Conservation (phyloP, 2,888 invertebrate genomes). For the Pandemis corylana region DNA sequence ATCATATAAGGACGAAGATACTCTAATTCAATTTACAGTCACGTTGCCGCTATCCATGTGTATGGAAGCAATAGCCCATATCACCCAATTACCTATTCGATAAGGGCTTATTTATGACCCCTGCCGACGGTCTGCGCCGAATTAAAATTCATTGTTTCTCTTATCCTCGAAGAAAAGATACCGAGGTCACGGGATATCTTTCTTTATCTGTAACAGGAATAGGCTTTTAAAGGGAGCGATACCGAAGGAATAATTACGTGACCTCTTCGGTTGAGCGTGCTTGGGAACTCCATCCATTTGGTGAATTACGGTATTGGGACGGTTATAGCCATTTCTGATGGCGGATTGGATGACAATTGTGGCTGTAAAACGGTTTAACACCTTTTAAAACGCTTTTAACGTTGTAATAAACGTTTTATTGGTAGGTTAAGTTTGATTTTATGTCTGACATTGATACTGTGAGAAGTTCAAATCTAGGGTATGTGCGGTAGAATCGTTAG, state of each 20-base stretch:
- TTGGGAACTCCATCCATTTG: slow-evolving; percentile 51
- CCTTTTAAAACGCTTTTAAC: slow-evolving; percentile 59
- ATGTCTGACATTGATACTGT: slow-evolving; percentile 41
- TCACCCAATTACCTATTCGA: slow-evolving; percentile 81
- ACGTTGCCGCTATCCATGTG: slow-evolving; percentile 60
- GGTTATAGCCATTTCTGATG: slow-evolving; percentile 59
- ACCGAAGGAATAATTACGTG: slow-evolving; percentile 71
- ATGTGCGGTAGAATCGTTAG: not conserved
- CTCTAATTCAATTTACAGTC: slow-evolving; percentile 71
- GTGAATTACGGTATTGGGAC: slow-evolving; percentile 61
- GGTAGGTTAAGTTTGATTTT: slow-evolving; percentile 48
- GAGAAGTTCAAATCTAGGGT: slow-evolving; percentile 10
- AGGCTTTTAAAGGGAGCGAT: slow-evolving; percentile 79
- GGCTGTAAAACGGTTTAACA: slow-evolving; percentile 65
- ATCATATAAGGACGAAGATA: slow-evolving; percentile 52
- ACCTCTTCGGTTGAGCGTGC: slow-evolving; percentile 69
- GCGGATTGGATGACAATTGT: slow-evolving; percentile 60
- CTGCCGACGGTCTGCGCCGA: slow-evolving; percentile 61
- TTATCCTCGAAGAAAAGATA: slow-evolving; percentile 78
- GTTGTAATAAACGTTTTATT: slow-evolving; percentile 56
- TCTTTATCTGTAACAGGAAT: slow-evolving; percentile 82
- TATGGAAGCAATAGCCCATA: slow-evolving; percentile 75
- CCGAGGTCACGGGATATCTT: slow-evolving; percentile 80
- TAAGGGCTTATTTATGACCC: slow-evolving; percentile 80
- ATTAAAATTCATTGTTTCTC: slow-evolving; percentile 84